Evolutionary conservation across 2,797 vertebrate species (phyloP), one percentile per base, ranked within the genome.

Genomic region (Babyrousa celebensis): DNA sequence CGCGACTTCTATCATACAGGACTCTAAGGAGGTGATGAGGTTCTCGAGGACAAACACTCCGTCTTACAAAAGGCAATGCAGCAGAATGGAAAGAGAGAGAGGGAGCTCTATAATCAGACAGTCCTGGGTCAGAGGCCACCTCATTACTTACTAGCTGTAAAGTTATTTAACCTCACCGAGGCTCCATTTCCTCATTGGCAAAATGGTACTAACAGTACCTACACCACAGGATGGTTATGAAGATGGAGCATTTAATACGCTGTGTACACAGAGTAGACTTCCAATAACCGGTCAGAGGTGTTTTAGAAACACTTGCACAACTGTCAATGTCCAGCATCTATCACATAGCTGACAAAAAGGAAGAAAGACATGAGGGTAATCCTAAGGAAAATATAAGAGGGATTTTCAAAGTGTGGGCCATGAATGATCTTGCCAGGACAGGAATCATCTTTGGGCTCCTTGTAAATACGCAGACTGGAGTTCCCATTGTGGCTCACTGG

Each of bases 121-220:
- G 25, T 75, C 18, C 67, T 63, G 21, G 48, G 74, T 89, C 79
- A 93, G 85, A 95, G 58, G 18, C 15, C 40, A 74, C 72, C 48
- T 95, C 43, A 70, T 16, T 40, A 77, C 70, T 43, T 77, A 84
- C 52, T 58, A 85, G 74, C 36, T 93, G 25, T 60, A 43, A 74
- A 58, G 25, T 89, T 48, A 79, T 21, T 80, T 56, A 91, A 85
- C 63, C 63, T 91, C 60, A 32, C 3, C 32, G 72, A 92, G 56
- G n/a, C 36, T 72, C 56, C 43, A 60, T 83, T 84, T 84, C 60
- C 17, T 95, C 70, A 70, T 48, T 21, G 88, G 32, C 71, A 89
- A 94, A 95, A 86, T 63, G 70, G 52, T 83, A 70, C n/a, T 54
- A 88, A 92, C 5, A 82, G 67, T 56, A 94, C 27, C 11, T 52